Conservation (phyloP, 2,113 vertebrate genomes). For the Chloropsis cyanopogon region DNA sequence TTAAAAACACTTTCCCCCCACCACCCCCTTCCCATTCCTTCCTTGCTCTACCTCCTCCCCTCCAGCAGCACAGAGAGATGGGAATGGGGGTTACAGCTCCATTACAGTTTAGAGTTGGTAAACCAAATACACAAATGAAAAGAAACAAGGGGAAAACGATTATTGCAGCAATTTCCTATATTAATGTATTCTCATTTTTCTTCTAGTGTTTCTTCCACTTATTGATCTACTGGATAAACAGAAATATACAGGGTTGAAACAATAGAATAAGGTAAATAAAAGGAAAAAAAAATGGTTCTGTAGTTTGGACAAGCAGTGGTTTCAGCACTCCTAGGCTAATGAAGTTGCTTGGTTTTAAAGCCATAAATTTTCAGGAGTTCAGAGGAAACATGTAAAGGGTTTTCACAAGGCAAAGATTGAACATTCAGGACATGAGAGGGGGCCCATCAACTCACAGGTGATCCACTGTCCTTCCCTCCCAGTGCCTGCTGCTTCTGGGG, state of each 20-base stretch:
- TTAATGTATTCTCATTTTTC: neutral
- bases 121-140: neutral
- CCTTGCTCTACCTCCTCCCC: neutral
- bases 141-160: neutral
- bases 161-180: neutral
- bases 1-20: neutral
- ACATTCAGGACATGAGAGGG: neutral
- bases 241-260: neutral
- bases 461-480: neutral
- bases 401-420: neutral
- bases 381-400: neutral
- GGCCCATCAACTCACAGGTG: rapidly evolving
- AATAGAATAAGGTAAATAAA: neutral
- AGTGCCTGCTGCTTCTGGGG: neutral
- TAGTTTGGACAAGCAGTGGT: neutral
- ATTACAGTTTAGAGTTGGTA: too few relatives aligned
- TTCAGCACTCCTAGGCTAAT: neutral
- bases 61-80: neutral
- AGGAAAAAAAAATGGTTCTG: neutral
- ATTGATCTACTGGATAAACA: neutral
- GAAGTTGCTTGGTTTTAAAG: neutral
- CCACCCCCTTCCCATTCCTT: rapidly evolving
- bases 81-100: neutral
- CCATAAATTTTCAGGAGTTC: neutral
- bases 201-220: neutral